phyloP scores from a whole-genome alignment of 2,888 invertebrate genomes.

The Beris morrisii region DNA sequence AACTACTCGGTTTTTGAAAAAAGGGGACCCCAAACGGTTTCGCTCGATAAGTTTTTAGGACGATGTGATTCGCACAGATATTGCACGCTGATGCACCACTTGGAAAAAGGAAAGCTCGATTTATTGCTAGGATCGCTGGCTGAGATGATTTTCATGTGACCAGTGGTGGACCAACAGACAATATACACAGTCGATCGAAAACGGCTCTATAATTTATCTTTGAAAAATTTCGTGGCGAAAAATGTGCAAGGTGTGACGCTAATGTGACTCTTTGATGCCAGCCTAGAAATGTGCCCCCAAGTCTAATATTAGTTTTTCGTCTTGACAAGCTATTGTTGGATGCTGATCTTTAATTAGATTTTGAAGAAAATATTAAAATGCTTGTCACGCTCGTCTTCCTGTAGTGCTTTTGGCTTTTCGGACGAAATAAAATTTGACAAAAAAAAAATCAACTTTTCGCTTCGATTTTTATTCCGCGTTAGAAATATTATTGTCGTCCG shows the following conservation, averaged over 20 bases:
- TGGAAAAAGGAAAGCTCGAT: too few species aligned
- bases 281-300: slow-evolving; percentile 16
- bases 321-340: slow-evolving; percentile 29
- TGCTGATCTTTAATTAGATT: slow-evolving; percentile 27
- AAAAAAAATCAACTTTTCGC: not conserved
- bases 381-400: slow-evolving; percentile 19
- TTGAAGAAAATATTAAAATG: slow-evolving; percentile 21
- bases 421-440: not conserved
- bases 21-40: too few species aligned
- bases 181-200: too few species aligned
- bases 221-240: not conserved
- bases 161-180: too few species aligned
- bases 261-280: slow-evolving; percentile 16
- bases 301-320: slow-evolving; percentile 13
- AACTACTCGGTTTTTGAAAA: too few species aligned
- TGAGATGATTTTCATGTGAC: too few species aligned
- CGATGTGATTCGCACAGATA: too few species aligned
- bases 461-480: slow-evolving; percentile 1
- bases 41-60: too few species aligned
- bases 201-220: slow-evolving; percentile 10
- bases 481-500: too few species aligned
- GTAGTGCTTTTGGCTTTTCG: slow-evolving; percentile 16
- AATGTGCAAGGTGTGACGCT: slow-evolving; percentile 18
- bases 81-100: too few species aligned
- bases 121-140: too few species aligned